A percentile compares a stretch with the other conserved stretches of the same genome.
Evolutionary conservation across 2,797 vertebrate genomes (phyloP).

Genomic region (Spea hammondii): DNA sequence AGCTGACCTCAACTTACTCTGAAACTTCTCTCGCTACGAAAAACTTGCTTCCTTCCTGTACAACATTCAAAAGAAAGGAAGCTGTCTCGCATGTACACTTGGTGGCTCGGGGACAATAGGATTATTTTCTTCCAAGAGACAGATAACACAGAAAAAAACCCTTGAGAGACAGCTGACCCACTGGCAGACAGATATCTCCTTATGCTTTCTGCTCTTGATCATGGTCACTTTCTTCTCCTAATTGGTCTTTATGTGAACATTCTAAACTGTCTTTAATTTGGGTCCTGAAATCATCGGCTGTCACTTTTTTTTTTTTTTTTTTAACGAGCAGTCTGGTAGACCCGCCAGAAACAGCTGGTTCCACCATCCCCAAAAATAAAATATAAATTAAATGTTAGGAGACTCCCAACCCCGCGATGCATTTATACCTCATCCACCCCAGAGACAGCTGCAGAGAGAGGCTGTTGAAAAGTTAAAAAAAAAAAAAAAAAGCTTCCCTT

Average conservation of each 20-base stretch:
- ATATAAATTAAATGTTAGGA: no score
- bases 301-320: no score
- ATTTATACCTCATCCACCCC: background rate
- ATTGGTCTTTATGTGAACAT: no score
- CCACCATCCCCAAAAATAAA: no score
- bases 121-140: background rate
- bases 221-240: no score
- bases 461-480: constrained; percentile 39
- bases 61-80: background rate
- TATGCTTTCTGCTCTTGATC: no score
- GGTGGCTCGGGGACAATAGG: background rate
- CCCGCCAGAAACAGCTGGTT: no score
- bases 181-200: no score
- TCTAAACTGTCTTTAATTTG: no score
- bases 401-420: no score
- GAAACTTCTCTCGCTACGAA: background rate
- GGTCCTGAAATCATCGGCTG: no score
- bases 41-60: constrained; percentile 1
- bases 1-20: background rate
- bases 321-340: no score
- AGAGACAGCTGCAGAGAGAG: constrained; percentile 34
- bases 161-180: background rate
- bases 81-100: background rate
- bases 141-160: background rate
- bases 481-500: background rate